A percentile compares a stretch with the other conserved stretches of the same genome.
Conservation (phyloP, 1,140 invertebrate species). For the Aphis craccivora region DNA sequence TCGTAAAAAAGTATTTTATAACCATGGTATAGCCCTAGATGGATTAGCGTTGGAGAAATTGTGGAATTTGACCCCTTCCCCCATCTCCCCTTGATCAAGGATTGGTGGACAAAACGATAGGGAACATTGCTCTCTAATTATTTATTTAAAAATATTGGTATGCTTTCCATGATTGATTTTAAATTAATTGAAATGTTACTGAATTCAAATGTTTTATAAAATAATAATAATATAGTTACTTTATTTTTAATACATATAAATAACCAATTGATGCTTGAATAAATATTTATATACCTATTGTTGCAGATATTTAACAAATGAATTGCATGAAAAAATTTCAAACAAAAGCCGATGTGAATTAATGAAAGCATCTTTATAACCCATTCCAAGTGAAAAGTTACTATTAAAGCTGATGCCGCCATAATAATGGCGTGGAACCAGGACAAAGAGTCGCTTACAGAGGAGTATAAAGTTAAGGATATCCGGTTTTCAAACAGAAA, state of each 20-base stretch:
- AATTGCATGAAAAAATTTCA: background rate
- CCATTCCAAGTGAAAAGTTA: conserved; percentile 14
- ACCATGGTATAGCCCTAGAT: too few relatives aligned
- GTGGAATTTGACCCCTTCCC: too few relatives aligned
- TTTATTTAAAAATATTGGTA: background rate
- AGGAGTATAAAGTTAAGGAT: conserved; percentile 24
- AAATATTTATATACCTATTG: background rate
- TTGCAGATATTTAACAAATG: background rate
- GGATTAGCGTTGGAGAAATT: too few relatives aligned
- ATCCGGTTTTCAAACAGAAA: conserved; percentile 47
- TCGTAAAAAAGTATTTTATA: background rate
- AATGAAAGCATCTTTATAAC: conserved; percentile 42
- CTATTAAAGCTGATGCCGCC: background rate
- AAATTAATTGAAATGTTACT: background rate
- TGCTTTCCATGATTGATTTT: background rate
- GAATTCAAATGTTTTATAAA: background rate
- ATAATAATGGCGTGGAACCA: background rate
- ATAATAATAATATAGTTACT: background rate
- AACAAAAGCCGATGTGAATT: conserved; percentile 48
- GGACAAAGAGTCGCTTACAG: conserved; percentile 17
- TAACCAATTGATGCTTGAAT: background rate
- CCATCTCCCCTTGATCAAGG: too few relatives aligned
- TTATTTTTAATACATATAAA: background rate
- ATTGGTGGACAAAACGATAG: too few relatives aligned
- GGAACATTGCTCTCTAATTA: too few relatives aligned